A percentile compares a stretch with the other conserved stretches of the same genome.
phyloP scores from a whole-genome alignment of 2,113 vertebrate species.

The Panurus biarmicus region DNA sequence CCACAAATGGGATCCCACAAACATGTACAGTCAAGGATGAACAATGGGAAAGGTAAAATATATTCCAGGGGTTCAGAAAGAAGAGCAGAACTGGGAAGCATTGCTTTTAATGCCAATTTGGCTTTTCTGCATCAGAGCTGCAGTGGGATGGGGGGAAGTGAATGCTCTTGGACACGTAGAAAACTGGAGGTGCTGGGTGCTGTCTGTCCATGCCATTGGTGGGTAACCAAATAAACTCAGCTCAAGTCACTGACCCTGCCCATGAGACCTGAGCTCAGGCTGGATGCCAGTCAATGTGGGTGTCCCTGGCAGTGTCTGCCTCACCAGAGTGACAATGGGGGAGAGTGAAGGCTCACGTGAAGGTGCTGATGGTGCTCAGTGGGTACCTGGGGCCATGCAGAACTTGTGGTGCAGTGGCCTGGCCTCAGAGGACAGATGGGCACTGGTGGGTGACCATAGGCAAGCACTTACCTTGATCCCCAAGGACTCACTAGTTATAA shows the following conservation, averaged over 20 bases:
- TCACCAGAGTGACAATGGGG: not conserved
- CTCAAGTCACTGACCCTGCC: not conserved
- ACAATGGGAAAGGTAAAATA: slow-evolving; percentile 15
- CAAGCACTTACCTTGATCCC: not conserved
- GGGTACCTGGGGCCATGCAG: not conserved
- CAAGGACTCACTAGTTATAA: not conserved
- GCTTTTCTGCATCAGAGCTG: not conserved
- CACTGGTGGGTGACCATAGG: not conserved
- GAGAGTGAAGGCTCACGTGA: rapidly evolving
- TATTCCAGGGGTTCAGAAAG: not conserved
- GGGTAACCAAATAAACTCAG: not conserved
- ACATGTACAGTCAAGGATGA: slow-evolving; percentile 23
- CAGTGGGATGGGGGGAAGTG: too few species aligned
- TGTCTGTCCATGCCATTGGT: not conserved
- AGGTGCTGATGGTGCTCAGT: not conserved
- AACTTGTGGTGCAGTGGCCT: rapidly evolving
- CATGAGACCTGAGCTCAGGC: not conserved
- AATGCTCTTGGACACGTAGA: not conserved
- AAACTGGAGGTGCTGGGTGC: not conserved
- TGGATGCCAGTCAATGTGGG: not conserved
- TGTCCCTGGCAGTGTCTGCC: not conserved
- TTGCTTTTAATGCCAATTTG: not conserved
- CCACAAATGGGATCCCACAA: slow-evolving; percentile 36
- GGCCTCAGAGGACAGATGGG: not conserved
- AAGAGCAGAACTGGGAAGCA: not conserved